Evolutionary conservation across 1,140 invertebrate genomes (phyloP).

Genomic region (Pemphigus obesinymphae): DNA sequence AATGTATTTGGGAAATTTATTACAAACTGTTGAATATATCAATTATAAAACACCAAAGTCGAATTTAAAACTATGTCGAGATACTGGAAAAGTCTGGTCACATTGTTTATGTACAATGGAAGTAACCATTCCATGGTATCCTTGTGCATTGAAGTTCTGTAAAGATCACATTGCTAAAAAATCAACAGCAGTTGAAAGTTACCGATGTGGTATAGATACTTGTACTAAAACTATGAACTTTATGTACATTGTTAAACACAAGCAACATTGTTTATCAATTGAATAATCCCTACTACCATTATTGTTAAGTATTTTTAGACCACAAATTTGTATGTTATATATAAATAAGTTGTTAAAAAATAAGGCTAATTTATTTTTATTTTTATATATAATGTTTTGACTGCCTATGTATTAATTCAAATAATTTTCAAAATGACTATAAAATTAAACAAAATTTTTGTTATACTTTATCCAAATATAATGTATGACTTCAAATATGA

Average conservation of each 20-base stretch:
- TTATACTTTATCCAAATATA: too few species aligned
- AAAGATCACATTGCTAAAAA: slow-evolving; percentile 58
- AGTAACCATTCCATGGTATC: slow-evolving; percentile 83
- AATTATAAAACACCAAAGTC: slow-evolving; percentile 2
- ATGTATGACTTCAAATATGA: too few species aligned
- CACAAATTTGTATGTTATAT: not conserved
- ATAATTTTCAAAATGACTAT: too few species aligned
- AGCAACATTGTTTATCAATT: slow-evolving; percentile 82
- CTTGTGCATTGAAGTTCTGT: slow-evolving; percentile 90
- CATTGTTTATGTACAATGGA: slow-evolving; percentile 75
- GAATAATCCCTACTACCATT: slow-evolving; percentile 57
- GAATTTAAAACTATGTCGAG: slow-evolving; percentile 54
- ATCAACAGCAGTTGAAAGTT: slow-evolving; percentile 49
- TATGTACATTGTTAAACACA: slow-evolving; percentile 74
- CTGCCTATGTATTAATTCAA: too few species aligned
- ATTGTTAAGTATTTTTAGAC: not conserved
- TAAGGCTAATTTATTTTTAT: too few species aligned
- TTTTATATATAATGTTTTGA: too few species aligned
- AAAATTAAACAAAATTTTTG: too few species aligned
- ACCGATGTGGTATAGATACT: slow-evolving; percentile 89
- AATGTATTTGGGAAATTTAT: slow-evolving; percentile 23
- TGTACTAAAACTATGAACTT: slow-evolving; percentile 85
- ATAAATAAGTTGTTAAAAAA: not conserved
- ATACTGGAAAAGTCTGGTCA: slow-evolving; percentile 61
- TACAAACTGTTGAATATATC: slow-evolving; percentile 28